Base-by-base conservation (phyloP, 2,113 vertebrate genomes). In the Chamaea fasciata region DNA sequence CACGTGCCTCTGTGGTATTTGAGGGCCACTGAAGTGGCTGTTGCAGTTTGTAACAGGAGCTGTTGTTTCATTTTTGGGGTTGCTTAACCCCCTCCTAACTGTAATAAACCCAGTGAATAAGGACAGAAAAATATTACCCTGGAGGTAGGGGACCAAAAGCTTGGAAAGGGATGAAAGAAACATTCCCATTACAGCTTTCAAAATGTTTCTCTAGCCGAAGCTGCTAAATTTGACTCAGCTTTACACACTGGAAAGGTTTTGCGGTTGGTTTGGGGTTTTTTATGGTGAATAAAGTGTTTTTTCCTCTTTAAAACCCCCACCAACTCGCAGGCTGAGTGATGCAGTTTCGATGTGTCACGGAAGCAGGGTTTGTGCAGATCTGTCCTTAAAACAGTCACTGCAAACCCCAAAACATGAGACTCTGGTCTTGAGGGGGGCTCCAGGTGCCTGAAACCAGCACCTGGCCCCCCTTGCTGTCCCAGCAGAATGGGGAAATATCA, bases 381-480 rank as follows among this genome's bases (percentile, higher is more conserved):
- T 8, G 1, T 68, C 59, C 33, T 75, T 7, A 1, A 42, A 47
- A 71, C 55, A 52, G 35, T 35, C 2, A 1, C 3, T 71, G 49
- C 23, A 69, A 95, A 83, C 21, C 15, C 71, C 83, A 71, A 83
- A 84, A 83, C 81, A 89, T 0, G 17, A 92, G 37, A 65, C 8
- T 83, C 23, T 27, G 39, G 35, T 60, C 33, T 60, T 15, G 7
- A 83, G 55, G 2, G 1, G 44, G 70, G 64, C 59, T 65, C 9
- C 93, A 96, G 93, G 83, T 96, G 94, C 76, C 73, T 33, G 93
- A 96, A 96, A 96, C 20, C 89, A 84, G 60, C 94, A 96, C 55
- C 80, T 94, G 91, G 4, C 9, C 13, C 28, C 28, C 9, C 41
- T 65, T 0, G 0, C 60, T 11, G 2, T 7, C 28, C 27, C 64